Base-by-base conservation (phyloP, 1,140 invertebrate genomes). In the Cydia amplana region DNA sequence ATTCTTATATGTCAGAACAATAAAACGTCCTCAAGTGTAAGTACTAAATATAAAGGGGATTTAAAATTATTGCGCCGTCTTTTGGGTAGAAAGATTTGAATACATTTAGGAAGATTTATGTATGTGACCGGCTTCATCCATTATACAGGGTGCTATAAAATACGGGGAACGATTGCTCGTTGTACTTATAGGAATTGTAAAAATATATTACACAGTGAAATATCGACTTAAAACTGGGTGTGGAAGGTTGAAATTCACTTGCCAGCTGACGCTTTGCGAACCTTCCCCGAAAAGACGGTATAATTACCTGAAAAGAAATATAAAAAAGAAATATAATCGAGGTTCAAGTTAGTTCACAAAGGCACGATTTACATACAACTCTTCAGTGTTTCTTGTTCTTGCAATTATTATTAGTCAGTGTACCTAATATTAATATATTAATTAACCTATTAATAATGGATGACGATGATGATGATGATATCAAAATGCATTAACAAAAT, bases 1-100 rank as follows among this genome's bases (percentile, higher is more conserved):
- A 40, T 43, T 40, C 36, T 70, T 67, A 20, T 43, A 70, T 70
- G 65, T 70, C 65, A 70, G 36, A 70, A 70, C 65, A 70, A 70
- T 70, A 70, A 70, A 70, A 70, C 43, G 65, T 70, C 65, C 65
- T 18, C 65, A 70, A 70, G 65, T 70, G 65, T 70, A 70, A 70
- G 65, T 40, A 70, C 36, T 70, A 70, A 43, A 70, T 70, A 70
- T 70, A 70, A 70, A 70, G 65, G 9, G 32, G 65, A 40, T 70
- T 70, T 70, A 70, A 70, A 70, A 70, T 70, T 70, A 70, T 70
- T 70, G 65, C 65, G 32, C 16, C 65, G 65, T 70, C 65, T 70
- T 70, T 70, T 10, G 65, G 28, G 28, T 16, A 36, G 12, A 36
- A n/a, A 67, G 65, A 70, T 70, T 70, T 70, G 32, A 70, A 70